Percentiles rank a stretch among this genome's conserved stretches.
phyloP scores from a whole-genome alignment of 2,888 invertebrate genomes.

The Chironomus riparius region DNA sequence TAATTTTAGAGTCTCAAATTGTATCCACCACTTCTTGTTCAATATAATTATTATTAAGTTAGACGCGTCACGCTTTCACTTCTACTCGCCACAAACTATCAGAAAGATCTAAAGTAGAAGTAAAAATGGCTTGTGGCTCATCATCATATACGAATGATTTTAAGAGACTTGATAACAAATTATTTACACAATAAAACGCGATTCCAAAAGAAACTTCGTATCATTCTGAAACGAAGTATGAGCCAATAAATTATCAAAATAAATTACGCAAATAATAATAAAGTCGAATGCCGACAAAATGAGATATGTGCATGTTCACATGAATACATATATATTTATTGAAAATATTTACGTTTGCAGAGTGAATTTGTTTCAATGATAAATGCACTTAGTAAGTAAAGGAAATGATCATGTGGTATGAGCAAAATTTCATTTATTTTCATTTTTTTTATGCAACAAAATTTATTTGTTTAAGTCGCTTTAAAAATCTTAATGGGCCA shows the following conservation, averaged over 20 bases:
- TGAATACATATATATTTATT: not conserved
- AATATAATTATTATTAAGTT: no score
- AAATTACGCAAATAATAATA: conserved; percentile 8
- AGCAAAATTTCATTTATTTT: no score
- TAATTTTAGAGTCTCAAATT: no score
- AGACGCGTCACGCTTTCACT: not conserved
- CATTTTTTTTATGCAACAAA: no score
- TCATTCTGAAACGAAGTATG: not conserved
- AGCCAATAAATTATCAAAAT: not conserved
- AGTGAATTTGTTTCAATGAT: not conserved
- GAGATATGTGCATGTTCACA: not conserved
- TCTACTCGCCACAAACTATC: conserved; percentile 4
- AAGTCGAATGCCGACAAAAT: not conserved
- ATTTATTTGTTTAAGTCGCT: no score
- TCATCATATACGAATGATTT: conserved; percentile 16
- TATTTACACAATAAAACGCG: conserved; percentile 21
- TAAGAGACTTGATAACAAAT: conserved; percentile 24
- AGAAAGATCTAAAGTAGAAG: conserved; percentile 7
- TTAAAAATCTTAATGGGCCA: no score
- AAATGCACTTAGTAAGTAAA: not conserved
- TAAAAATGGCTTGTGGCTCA: not conserved
- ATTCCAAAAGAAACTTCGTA: not conserved
- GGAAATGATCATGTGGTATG: not conserved
- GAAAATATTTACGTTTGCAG: not conserved
- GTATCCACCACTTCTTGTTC: no score